These are phyloP conservation scores for Drosophila albomicans DNA, from an alignment of 1,140 invertebrate species.

Conservation along the genomic window DNA sequence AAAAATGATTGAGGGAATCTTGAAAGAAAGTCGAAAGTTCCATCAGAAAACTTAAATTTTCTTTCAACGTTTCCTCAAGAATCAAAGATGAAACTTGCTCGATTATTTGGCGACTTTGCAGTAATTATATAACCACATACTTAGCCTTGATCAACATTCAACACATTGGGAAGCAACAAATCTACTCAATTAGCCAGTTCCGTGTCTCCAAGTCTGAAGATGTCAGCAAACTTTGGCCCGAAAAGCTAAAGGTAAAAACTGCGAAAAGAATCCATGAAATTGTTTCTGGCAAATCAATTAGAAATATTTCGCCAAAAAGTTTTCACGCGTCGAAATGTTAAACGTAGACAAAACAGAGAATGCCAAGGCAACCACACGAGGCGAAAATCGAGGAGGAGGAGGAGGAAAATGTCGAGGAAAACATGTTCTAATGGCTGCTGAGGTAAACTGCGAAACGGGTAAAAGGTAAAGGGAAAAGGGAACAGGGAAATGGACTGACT, in stretches of 20 bases:
- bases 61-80: background rate
- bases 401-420: background rate
- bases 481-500: conserved; percentile 32
- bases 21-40: background rate
- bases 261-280: conserved; percentile 42
- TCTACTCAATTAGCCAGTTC: conserved; percentile 36
- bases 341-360: conserved; percentile 21
- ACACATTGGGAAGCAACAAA: background rate
- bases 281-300: conserved; percentile 66
- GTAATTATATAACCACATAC: background rate
- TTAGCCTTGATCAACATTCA: conserved; percentile 31
- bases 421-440: conserved; percentile 13
- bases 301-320: conserved; percentile 48
- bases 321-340: conserved; percentile 39
- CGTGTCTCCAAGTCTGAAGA: conserved; percentile 10
- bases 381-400: background rate
- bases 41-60: background rate
- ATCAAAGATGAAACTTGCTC: background rate
- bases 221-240: conserved; percentile 12
- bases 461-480: background rate
- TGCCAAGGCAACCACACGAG: background rate
- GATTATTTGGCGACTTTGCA: background rate
- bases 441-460: background rate
- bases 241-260: conserved; percentile 4
- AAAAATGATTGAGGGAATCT: background rate